Conservation (phyloP, 2,888 invertebrate genomes). For the Torymus tubicola region DNA sequence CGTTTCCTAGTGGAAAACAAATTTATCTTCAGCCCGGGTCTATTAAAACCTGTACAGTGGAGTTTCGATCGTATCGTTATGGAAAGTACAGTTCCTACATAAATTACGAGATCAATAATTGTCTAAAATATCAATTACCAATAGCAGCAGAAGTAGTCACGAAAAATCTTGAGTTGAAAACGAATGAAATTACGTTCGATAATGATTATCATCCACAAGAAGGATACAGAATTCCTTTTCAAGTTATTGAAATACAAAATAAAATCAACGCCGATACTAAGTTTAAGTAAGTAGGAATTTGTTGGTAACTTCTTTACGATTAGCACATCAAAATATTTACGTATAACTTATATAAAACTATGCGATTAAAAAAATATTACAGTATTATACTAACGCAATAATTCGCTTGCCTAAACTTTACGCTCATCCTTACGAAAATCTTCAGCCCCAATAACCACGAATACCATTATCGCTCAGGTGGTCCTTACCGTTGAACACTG, state of each 20-base stretch:
- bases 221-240: constrained; percentile 63
- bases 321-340: not conserved
- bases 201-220: constrained; percentile 76
- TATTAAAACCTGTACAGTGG: constrained; percentile 58
- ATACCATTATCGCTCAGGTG: constrained; percentile 68
- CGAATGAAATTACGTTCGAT: constrained; percentile 69
- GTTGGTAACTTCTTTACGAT: not conserved
- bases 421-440: too few species aligned
- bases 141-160: constrained; percentile 74
- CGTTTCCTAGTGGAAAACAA: constrained; percentile 61
- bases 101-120: constrained; percentile 75
- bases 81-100: constrained; percentile 71
- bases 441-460: too few species aligned
- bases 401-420: too few species aligned
- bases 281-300: constrained; percentile 60
- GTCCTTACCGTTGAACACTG: constrained; percentile 77
- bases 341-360: too few species aligned
- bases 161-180: constrained; percentile 69
- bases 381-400: too few species aligned
- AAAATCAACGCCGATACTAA: constrained; percentile 61
- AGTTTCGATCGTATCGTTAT: not conserved
- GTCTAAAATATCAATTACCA: constrained; percentile 74
- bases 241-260: constrained; percentile 63
- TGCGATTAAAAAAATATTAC: too few species aligned
- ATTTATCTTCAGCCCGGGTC: constrained; percentile 60